Evolutionary conservation across 1,140 invertebrate species (phyloP).

Genomic region (Drosophila kohkoa): DNA sequence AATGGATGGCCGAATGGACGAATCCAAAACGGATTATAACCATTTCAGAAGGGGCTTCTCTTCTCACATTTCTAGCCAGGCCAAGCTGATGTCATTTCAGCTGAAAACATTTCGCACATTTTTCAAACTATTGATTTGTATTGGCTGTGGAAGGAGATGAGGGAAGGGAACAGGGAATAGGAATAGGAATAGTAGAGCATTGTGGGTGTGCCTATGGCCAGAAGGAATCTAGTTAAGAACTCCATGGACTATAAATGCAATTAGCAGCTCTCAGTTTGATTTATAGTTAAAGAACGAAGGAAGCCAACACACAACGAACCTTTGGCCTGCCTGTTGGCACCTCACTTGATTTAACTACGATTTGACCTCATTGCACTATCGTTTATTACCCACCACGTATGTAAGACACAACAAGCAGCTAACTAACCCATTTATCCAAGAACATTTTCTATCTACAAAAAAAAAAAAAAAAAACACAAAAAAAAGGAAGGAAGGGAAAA

Average conservation of each 20-base stretch:
- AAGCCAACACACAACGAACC: not conserved
- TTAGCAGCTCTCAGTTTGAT: constrained; percentile 9
- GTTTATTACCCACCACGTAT: constrained; percentile 1
- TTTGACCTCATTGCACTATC: constrained; percentile 48
- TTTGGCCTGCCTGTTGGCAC: not conserved
- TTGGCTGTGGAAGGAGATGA: constrained; percentile 20
- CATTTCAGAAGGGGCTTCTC: constrained; percentile 1
- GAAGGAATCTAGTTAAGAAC: not conserved
- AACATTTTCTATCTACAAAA: not conserved
- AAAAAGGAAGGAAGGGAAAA: too few relatives aligned
- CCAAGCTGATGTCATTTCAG: constrained; percentile 50
- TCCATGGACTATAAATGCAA: constrained; percentile 3
- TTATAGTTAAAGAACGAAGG: constrained; percentile 2
- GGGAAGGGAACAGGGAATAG: not conserved
- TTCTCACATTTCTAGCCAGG: too few relatives aligned
- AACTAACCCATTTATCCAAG: constrained; percentile 11
- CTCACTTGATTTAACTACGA: constrained; percentile 13
- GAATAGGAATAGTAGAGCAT: not conserved
- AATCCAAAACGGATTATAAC: constrained; percentile 54
- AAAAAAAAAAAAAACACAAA: too few relatives aligned
- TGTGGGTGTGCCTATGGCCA: not conserved
- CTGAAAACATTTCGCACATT: constrained; percentile 74
- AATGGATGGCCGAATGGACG: too few relatives aligned
- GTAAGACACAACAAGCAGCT: constrained; percentile 14
- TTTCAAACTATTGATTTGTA: constrained; percentile 78